phyloP scores from a whole-genome alignment of 2,888 invertebrate genomes.

The Dolomedes plantarius region DNA sequence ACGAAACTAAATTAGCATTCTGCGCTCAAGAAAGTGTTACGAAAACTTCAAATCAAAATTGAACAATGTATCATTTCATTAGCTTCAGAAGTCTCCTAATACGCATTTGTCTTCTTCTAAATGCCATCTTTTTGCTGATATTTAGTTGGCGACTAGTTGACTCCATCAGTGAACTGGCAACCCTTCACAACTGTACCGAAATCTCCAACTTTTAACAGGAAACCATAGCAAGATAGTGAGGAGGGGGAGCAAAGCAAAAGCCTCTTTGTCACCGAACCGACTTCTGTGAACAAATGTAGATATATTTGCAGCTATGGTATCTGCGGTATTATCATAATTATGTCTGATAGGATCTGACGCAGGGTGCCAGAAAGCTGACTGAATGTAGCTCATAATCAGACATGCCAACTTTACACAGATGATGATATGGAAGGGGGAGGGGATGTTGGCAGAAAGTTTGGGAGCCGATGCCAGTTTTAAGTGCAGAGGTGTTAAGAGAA shows the following conservation, averaged over 20 bases:
- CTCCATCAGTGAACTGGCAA: too few species aligned
- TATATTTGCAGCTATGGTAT: slow-evolving; percentile 55
- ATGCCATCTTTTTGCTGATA: too few species aligned
- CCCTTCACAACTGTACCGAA: slow-evolving; percentile 12
- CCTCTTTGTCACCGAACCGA: slow-evolving; percentile 38
- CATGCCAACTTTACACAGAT: slow-evolving; percentile 22
- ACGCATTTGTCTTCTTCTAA: too few species aligned
- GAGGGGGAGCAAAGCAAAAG: slow-evolving; percentile 30
- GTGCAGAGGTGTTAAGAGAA: slow-evolving; percentile 2
- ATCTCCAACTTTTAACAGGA: slow-evolving; percentile 34
- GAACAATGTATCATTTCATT: too few species aligned
- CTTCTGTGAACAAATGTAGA: slow-evolving; percentile 59
- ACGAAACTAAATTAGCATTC: too few species aligned
- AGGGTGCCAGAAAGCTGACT: slow-evolving; percentile 45
- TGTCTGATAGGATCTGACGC: slow-evolving; percentile 48
- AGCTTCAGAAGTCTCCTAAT: too few species aligned
- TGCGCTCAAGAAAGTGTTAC: too few species aligned
- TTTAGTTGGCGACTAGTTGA: too few species aligned
- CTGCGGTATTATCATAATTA: slow-evolving; percentile 56
- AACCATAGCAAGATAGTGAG: slow-evolving; percentile 31
- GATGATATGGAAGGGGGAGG: neutral
- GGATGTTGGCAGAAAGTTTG: slow-evolving; percentile 35
- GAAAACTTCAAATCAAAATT: too few species aligned
- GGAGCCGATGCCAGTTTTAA: slow-evolving; percentile 19
- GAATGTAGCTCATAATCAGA: slow-evolving; percentile 26